These are phyloP conservation scores for Diacarnus erythraeanus DNA, from an alignment of 37 sponge, comb jelly and placozoan species.

Conservation along the genomic window DNA sequence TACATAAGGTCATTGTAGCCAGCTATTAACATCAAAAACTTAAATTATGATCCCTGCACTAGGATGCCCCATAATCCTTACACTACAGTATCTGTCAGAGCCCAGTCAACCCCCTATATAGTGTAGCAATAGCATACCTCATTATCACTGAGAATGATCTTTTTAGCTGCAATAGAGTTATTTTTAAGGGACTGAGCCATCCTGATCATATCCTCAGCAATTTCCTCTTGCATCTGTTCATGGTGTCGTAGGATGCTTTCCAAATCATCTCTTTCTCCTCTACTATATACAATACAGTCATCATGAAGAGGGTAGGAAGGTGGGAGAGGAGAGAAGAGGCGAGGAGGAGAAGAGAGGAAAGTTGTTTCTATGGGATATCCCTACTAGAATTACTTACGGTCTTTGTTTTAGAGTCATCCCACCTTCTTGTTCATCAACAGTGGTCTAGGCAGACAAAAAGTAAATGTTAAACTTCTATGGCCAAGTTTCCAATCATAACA, in stretches of 20 bases:
- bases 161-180: slow-evolving; percentile 48
- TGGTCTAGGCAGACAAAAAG: not conserved
- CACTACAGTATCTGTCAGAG: too few relatives aligned
- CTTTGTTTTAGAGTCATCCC: not conserved
- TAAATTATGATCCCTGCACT: too few relatives aligned
- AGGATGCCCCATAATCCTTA: too few relatives aligned
- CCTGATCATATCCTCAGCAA: slow-evolving; percentile 87
- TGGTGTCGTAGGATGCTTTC: slow-evolving; percentile 50
- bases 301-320: not conserved
- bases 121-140: slow-evolving; percentile 40
- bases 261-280: not conserved
- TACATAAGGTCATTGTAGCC: too few relatives aligned
- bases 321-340: not conserved
- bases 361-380: not conserved
- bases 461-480: not conserved
- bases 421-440: not conserved
- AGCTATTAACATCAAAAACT: too few relatives aligned
- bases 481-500: too few relatives aligned
- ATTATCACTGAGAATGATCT: slow-evolving; percentile 64
- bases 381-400: not conserved
- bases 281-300: not conserved
- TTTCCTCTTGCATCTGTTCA: slow-evolving; percentile 68
- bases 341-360: not conserved
- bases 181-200: slow-evolving; percentile 53
- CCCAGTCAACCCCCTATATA: too few relatives aligned